Evolutionary conservation across 2,888 invertebrate species (phyloP).

Genomic region (Heliconius ethilla): DNA sequence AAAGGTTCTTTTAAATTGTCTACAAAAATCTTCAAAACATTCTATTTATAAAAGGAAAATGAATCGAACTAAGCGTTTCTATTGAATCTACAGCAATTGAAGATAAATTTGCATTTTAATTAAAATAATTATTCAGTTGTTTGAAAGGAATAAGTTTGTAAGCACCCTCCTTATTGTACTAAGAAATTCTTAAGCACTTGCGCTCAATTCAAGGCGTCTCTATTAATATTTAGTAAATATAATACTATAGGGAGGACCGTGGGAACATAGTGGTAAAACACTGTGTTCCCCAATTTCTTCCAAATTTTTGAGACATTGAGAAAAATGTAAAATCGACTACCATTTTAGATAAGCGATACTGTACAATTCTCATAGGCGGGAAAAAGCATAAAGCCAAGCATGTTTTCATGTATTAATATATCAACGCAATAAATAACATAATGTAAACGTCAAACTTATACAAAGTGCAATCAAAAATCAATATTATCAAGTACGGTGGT

Average conservation of each 20-base stretch:
- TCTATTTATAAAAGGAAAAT: conserved; percentile 61
- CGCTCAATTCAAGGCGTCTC: background rate
- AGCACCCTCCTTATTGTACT: conserved; percentile 50
- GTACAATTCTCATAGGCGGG: too few relatives aligned
- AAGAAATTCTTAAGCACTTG: conserved; percentile 22
- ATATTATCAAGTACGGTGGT: too few relatives aligned
- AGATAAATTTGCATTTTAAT: conserved; percentile 71
- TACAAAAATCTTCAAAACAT: conserved; percentile 62
- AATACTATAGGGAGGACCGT: background rate
- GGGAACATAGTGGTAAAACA: too few relatives aligned
- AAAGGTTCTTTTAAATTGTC: conserved; percentile 39
- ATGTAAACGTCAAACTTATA: too few relatives aligned
- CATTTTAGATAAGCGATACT: too few relatives aligned
- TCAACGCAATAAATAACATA: too few relatives aligned
- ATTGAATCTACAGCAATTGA: conserved; percentile 63
- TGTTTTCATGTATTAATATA: too few relatives aligned
- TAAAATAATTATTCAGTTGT: conserved; percentile 73
- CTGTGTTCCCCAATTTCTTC: too few relatives aligned
- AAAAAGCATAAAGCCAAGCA: too few relatives aligned
- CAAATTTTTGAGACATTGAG: too few relatives aligned
- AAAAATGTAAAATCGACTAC: too few relatives aligned
- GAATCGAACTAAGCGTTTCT: conserved; percentile 63
- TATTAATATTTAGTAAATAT: conserved; percentile 1
- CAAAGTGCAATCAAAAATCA: too few relatives aligned
- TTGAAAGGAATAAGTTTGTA: conserved; percentile 67